Evolutionary conservation across 2,113 vertebrate genomes (phyloP).

Genomic region (Pseudonaja textilis): DNA sequence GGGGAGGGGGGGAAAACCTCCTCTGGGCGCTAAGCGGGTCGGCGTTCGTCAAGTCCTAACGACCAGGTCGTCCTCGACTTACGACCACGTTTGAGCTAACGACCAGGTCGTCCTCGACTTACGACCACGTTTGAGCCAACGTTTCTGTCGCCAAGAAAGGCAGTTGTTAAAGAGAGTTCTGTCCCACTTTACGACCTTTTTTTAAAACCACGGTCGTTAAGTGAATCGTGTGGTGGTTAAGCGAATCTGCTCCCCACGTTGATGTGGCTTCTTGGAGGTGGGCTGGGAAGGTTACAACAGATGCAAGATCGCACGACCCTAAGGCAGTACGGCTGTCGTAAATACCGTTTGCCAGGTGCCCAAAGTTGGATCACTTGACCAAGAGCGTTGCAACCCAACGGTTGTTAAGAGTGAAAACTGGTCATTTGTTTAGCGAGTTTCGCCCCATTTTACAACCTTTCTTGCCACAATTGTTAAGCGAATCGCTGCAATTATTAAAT

Average conservation of each 20-base stretch:
- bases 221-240: neutral
- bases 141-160: neutral
- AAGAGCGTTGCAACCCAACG: neutral
- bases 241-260: neutral
- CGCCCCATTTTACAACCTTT: too few relatives aligned
- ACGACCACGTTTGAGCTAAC: neutral
- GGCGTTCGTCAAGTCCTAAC: neutral
- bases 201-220: neutral
- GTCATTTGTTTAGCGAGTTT: neutral
- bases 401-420: neutral
- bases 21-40: neutral
- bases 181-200: neutral
- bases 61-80: neutral
- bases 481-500: too few relatives aligned
- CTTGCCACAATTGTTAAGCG: too few relatives aligned
- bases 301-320: neutral
- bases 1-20: too few relatives aligned
- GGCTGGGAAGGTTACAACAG: neutral
- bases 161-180: neutral
- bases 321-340: neutral
- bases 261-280: neutral
- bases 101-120: neutral
- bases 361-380: neutral
- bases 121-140: neutral
- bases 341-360: neutral